These are phyloP conservation scores for Oriolus oriolus DNA, from an alignment of 2,113 vertebrate genomes.

Conservation along the genomic window DNA sequence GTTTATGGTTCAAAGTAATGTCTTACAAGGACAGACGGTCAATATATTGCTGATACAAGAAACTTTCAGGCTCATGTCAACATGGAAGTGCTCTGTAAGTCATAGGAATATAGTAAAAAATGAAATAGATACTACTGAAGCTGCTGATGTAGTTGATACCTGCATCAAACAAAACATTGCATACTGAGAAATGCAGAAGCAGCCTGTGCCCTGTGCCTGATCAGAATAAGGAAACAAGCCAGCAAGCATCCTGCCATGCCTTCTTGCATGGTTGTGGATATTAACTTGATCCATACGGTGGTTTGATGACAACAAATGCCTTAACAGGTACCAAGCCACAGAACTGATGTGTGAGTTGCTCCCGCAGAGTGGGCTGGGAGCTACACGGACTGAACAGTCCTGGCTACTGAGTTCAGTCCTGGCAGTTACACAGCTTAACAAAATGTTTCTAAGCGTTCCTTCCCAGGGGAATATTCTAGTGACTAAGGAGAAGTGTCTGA, in stretches of 20 bases:
- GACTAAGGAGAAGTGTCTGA: accelerated
- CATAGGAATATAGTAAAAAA: not conserved
- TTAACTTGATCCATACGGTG: not conserved
- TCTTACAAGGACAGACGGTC: not conserved
- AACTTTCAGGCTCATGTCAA: not conserved
- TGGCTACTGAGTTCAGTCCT: accelerated
- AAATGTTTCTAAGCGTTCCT: accelerated
- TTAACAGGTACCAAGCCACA: not conserved
- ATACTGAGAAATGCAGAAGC: not conserved
- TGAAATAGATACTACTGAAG: not conserved
- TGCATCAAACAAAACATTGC: not conserved
- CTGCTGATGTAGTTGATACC: not conserved
- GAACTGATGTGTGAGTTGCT: accelerated
- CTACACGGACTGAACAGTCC: accelerated
- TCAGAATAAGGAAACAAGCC: not conserved
- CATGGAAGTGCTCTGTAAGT: not conserved
- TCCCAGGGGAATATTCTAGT: not conserved
- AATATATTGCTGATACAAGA: not conserved
- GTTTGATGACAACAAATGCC: not conserved
- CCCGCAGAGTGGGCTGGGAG: not conserved
- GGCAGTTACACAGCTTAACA: not conserved
- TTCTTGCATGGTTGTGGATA: accelerated
- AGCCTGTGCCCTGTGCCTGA: not conserved
- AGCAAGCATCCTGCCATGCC: not conserved
- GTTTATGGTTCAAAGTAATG: not conserved